Conservation (phyloP, 2,888 invertebrate species). For the Nudaria mundana region DNA sequence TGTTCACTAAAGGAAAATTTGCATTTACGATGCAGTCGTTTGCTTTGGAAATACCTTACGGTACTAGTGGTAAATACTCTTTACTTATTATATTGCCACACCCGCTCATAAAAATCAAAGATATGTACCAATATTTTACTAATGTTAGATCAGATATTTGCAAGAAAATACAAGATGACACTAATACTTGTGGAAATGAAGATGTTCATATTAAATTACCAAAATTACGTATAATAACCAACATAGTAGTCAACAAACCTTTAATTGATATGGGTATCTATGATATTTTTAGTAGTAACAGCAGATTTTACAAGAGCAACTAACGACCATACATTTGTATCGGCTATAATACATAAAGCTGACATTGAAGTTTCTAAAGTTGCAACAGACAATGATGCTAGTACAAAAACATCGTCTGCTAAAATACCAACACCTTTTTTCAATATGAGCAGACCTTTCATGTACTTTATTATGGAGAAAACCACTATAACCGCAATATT, state of each 20-base stretch:
- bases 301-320: slow-evolving; percentile 77
- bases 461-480: slow-evolving; percentile 85
- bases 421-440: slow-evolving; percentile 82
- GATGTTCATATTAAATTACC: slow-evolving; percentile 84
- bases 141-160: slow-evolving; percentile 73
- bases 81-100: slow-evolving; percentile 85
- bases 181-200: slow-evolving; percentile 75
- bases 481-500: slow-evolving; percentile 82
- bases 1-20: slow-evolving; percentile 83
- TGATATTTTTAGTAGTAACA: slow-evolving; percentile 83
- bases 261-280: slow-evolving; percentile 83
- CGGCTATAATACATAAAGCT: slow-evolving; percentile 85
- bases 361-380: slow-evolving; percentile 87
- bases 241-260: slow-evolving; percentile 80
- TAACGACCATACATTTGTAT: slow-evolving; percentile 78
- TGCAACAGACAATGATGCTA: slow-evolving; percentile 87
- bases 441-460: slow-evolving; percentile 84
- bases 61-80: slow-evolving; percentile 73
- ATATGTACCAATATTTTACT: slow-evolving; percentile 76
- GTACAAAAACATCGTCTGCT: slow-evolving; percentile 70
- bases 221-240: slow-evolving; percentile 81
- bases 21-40: slow-evolving; percentile 82
- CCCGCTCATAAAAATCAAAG: slow-evolving; percentile 65
- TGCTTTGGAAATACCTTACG: slow-evolving; percentile 86
- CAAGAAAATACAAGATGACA: slow-evolving; percentile 66